Evolutionary conservation across 2,797 vertebrate genomes (phyloP).

Genomic region (Falco cherrug): DNA sequence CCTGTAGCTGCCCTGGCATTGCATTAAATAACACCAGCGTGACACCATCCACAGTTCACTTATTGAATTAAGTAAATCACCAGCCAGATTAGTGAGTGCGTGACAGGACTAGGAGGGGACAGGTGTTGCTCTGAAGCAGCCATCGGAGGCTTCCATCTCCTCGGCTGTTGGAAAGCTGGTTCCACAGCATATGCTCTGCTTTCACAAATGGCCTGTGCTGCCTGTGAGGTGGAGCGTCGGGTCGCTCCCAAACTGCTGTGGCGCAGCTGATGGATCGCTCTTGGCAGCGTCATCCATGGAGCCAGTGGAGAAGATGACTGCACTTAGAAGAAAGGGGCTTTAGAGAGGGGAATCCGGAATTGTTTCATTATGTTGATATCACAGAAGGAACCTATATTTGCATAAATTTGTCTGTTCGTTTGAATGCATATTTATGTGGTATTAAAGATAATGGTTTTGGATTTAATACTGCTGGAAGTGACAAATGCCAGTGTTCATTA

Average conservation of each 20-base stretch:
- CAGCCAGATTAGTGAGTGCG: no score
- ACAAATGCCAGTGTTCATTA: constrained; percentile 21
- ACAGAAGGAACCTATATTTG: constrained; percentile 40
- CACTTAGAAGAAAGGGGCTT: not conserved
- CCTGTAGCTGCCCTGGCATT: not conserved
- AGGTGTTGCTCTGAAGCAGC: not conserved
- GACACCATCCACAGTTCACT: not conserved
- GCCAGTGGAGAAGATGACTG: not conserved
- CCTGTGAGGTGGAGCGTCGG: not conserved
- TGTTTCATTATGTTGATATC: not conserved
- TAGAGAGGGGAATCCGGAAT: not conserved
- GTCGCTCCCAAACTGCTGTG: not conserved
- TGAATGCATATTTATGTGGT: constrained; percentile 42
- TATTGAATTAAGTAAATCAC: rapidly evolving
- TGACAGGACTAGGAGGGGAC: not conserved
- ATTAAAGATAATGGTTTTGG: constrained; percentile 54
- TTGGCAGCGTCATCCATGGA: not conserved
- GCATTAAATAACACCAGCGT: rapidly evolving
- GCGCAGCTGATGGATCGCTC: not conserved
- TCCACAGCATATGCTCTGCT: not conserved
- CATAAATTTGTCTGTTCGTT: constrained; percentile 44
- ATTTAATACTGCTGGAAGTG: constrained; percentile 44
- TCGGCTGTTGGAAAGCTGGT: not conserved
- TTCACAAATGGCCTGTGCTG: not conserved
- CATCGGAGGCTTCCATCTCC: rapidly evolving